Evolutionary conservation across 1,140 invertebrate genomes (phyloP), one percentile per base, ranked within the genome.

Genomic region (Oedothorax gibbosus): DNA sequence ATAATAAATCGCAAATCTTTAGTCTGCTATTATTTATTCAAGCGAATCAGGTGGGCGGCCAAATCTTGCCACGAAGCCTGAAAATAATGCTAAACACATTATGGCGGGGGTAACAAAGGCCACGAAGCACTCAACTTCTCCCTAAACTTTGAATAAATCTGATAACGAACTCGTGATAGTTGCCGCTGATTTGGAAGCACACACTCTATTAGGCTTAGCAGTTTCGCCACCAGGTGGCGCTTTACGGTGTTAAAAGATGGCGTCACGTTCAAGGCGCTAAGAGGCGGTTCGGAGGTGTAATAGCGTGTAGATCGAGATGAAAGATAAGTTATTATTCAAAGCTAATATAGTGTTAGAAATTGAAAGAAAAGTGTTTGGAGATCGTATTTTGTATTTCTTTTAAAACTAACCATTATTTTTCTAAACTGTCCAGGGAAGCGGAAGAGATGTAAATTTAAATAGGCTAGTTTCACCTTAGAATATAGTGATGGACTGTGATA

Each of bases 171-270:
- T 54, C 7, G 72, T 21, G 81, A 84, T 84, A 71, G 71, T 53
- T 65, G 20, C 12, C 60, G 60, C 50, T 35, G 81, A 84, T 84
- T 84, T 82, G 64, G 69, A 82, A 65, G 69, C 69, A 35, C 35
- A 35, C 35, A 35, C 35, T 35, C 35, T 35, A 35, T 35, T 35
- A 35, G 35, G 35, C 35, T 35, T 35, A 35, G 35, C 69, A 73
- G 50, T 82, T 82, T 72, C 21, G 80, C 15, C 80, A 68, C 81
- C 81, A 84, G 72, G 81, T 84, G 81, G 81, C 81, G 81, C 57
- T 76, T 14, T 8, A 51, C 49, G 50, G 60, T 54, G 21, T 35
- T 35, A 35, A 56, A 73, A 80, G 53, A 71, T 60, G 49, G 53
- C 81, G 81, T 64, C 69, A 66, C n/a, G 53, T 65, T 21, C 49